These are phyloP conservation scores for Mimachlamys varia DNA, from an alignment of 2,888 invertebrate species.

Conservation along the genomic window DNA sequence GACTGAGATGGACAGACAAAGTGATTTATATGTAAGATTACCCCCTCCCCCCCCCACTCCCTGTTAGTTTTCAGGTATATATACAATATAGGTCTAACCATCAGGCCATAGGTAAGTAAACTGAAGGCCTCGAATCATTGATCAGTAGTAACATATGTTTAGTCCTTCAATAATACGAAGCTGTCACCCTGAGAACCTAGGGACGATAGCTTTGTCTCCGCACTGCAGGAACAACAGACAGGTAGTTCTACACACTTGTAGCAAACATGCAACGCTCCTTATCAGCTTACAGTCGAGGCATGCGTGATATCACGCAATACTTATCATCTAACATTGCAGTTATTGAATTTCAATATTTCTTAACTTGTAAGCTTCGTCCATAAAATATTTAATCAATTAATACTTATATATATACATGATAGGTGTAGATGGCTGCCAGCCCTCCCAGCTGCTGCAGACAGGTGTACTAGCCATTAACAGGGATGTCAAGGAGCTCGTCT, in stretches of 20 bases:
- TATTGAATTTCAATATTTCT: conserved; percentile 16
- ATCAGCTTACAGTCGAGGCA: background rate
- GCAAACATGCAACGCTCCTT: background rate
- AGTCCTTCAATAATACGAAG: background rate
- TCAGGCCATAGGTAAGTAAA: background rate
- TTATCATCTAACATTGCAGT: background rate
- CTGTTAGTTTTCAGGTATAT: no score
- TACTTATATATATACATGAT: background rate
- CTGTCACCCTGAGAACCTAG: background rate
- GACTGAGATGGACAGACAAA: no score
- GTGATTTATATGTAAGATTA: no score
- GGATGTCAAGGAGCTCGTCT: no score
- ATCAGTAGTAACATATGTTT: background rate
- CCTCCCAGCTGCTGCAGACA: no score
- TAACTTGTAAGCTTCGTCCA: background rate
- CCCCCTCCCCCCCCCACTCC: no score
- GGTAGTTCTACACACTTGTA: background rate
- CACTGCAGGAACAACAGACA: background rate
- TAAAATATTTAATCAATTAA: background rate
- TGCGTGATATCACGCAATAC: background rate
- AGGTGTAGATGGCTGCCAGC: background rate
- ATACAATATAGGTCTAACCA: background rate
- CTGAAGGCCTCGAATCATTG: background rate
- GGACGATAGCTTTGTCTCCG: background rate
- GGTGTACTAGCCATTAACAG: no score